A percentile compares a stretch with the other conserved stretches of the same genome.
phyloP scores from a whole-genome alignment of 2,888 invertebrate genomes.

The Eilema sororculum region DNA sequence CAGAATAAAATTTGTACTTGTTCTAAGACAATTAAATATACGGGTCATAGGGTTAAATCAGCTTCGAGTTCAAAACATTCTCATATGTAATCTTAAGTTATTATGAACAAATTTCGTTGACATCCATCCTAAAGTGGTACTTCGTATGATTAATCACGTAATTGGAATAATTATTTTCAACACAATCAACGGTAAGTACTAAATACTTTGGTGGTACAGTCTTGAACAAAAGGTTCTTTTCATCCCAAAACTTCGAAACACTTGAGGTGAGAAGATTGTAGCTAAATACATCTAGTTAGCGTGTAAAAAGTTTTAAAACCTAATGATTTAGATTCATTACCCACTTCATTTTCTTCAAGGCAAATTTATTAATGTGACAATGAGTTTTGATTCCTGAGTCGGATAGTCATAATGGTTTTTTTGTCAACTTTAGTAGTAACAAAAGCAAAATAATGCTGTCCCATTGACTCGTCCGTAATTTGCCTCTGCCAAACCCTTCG shows the following conservation, averaged over 20 bases:
- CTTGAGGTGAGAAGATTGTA: background rate
- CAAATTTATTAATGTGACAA: background rate
- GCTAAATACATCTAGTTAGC: background rate
- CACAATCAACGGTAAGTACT: slow-evolving; percentile 35
- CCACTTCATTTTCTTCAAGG: background rate
- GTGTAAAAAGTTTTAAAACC: slow-evolving; percentile 1
- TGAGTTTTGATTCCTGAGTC: no score
- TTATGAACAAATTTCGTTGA: slow-evolving; percentile 30
- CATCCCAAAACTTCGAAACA: background rate
- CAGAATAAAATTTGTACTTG: no score
- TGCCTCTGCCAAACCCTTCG: no score
- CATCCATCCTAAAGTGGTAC: slow-evolving; percentile 28
- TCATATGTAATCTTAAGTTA: slow-evolving; percentile 23
- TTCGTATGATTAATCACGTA: slow-evolving; percentile 48
- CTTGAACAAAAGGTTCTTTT: background rate
- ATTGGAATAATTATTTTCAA: slow-evolving; percentile 50
- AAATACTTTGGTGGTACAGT: slow-evolving; percentile 20
- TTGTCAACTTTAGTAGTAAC: no score
- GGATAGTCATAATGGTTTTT: no score
- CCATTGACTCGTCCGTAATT: no score
- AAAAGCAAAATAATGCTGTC: no score
- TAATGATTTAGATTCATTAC: background rate
- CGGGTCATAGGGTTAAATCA: background rate
- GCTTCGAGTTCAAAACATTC: background rate
- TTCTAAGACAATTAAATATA: background rate